phyloP scores from a whole-genome alignment of 1,140 invertebrate genomes.

The Brachionus rubens region DNA sequence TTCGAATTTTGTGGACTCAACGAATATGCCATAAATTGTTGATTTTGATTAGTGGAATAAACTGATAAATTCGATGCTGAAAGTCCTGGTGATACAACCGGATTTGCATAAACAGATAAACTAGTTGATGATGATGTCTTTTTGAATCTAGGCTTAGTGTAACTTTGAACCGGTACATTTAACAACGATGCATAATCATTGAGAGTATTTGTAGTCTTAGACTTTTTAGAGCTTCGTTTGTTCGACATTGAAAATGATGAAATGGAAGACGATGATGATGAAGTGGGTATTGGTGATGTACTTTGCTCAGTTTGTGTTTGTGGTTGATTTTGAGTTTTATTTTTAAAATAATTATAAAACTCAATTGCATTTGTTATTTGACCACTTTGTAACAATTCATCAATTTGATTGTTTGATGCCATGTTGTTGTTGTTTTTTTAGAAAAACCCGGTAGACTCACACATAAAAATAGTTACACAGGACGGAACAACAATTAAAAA shows the following conservation, averaged over 20 bases:
- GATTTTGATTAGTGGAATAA: not conserved
- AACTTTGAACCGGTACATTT: not conserved
- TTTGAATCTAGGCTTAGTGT: not conserved
- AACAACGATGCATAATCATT: constrained; percentile 1
- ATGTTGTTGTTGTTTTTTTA: no score
- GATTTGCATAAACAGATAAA: not conserved
- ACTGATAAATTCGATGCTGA: not conserved
- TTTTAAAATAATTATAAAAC: constrained; percentile 46
- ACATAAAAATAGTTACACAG: not conserved
- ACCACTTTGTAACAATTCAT: constrained; percentile 18
- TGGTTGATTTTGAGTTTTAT: not conserved
- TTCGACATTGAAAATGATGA: not conserved
- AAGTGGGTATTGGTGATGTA: not conserved
- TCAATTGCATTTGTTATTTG: constrained; percentile 45
- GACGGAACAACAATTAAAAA: not conserved
- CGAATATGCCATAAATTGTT: not conserved
- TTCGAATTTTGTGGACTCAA: not conserved
- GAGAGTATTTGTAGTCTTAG: not conserved
- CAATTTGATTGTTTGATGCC: constrained; percentile 40
- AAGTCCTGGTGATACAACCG: not conserved
- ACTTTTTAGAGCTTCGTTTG: not conserved
- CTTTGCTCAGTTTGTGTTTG: not conserved
- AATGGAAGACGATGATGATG: not conserved
- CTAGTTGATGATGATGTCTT: constrained; percentile 5
- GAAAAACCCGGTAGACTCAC: no score